phyloP scores from a whole-genome alignment of 2,113 vertebrate species.

The Leucoraja erinaceus region DNA sequence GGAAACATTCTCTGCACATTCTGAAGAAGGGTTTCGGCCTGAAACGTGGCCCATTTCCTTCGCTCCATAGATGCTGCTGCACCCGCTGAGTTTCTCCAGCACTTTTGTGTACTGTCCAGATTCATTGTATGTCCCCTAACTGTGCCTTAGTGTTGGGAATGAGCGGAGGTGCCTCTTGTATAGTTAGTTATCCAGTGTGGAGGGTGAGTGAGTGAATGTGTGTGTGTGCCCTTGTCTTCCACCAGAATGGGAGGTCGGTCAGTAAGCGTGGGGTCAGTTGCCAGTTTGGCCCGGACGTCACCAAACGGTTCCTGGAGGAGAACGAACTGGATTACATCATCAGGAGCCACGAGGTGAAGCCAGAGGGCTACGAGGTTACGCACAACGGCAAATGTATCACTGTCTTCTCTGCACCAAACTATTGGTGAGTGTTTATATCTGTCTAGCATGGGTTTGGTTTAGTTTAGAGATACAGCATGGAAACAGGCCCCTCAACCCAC shows the following conservation, averaged over 20 bases:
- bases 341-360: conserved; percentile 88
- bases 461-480: too few relatives aligned
- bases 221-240: neutral
- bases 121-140: too few relatives aligned
- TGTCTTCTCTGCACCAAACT: conserved; percentile 93
- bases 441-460: too few relatives aligned
- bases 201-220: neutral
- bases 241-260: conserved; percentile 73
- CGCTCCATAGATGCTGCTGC: too few relatives aligned
- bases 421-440: conserved; percentile 65
- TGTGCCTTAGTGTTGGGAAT: too few relatives aligned
- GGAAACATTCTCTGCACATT: too few relatives aligned
- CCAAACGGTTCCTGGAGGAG: conserved; percentile 76
- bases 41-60: too few relatives aligned
- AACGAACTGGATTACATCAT: conserved; percentile 83
- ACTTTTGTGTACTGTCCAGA: too few relatives aligned
- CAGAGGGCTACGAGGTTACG: conserved; percentile 86
- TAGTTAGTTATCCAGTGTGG: neutral
- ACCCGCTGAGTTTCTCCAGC: too few relatives aligned
- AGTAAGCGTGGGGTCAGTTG: conserved; percentile 90
- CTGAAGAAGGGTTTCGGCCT: too few relatives aligned
- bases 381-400: conserved; percentile 88
- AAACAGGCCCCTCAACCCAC: too few relatives aligned
- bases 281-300: conserved; percentile 87
- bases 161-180: too few relatives aligned